phyloP scores from a whole-genome alignment of 1,140 invertebrate genomes.

The Cotesia glomerata region DNA sequence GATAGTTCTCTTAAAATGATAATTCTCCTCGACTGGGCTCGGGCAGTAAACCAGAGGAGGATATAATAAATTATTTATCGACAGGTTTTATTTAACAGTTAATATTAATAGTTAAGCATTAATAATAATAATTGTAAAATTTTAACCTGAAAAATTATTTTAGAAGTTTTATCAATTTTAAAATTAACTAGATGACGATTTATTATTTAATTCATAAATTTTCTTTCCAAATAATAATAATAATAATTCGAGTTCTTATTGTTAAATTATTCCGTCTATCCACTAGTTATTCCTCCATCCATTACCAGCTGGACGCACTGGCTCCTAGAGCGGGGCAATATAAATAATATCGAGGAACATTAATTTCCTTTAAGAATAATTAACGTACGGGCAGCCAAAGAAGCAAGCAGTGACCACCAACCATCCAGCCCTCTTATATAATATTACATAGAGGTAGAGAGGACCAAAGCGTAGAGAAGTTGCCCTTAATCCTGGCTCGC shows the following conservation, averaged over 20 bases:
- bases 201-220: too few species aligned
- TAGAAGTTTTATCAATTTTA: too few species aligned
- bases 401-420: constrained; percentile 22
- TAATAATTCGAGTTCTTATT: too few species aligned
- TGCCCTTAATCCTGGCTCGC: background rate
- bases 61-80: background rate
- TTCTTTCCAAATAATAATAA: too few species aligned
- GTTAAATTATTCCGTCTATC: constrained; percentile 52
- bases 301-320: constrained; percentile 34
- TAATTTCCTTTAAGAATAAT: constrained; percentile 59
- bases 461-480: background rate
- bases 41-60: background rate
- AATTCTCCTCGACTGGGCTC: background rate
- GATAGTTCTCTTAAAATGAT: constrained; percentile 22
- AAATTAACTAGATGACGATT: too few species aligned
- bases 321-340: constrained; percentile 35
- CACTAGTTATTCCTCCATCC: constrained; percentile 17
- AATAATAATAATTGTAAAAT: too few species aligned
- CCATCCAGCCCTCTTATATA: constrained; percentile 2
- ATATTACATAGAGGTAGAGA: too few species aligned
- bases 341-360: constrained; percentile 53
- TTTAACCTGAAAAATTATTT: too few species aligned
- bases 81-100: too few species aligned
- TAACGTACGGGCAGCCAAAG: constrained; percentile 52
- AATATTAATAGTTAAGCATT: too few species aligned